These are phyloP conservation scores for Pangasius djambal DNA, from an alignment of 2,797 vertebrate genomes.

Conservation along the genomic window DNA sequence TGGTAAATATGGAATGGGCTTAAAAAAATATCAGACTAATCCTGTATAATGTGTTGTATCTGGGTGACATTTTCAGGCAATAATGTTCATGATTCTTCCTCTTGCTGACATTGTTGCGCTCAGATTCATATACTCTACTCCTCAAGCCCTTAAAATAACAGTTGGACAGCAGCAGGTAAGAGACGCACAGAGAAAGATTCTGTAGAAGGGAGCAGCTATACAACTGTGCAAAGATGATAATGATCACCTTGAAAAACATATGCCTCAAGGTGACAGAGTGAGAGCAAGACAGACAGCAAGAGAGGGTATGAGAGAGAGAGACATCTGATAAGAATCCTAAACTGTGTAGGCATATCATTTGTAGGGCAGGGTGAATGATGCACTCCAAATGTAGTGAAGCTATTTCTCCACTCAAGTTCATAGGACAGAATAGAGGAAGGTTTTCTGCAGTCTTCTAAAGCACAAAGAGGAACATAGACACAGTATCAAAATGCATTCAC, in stretches of 20 bases:
- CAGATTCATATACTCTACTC: not conserved
- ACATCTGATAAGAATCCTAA: not conserved
- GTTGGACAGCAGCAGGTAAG: not conserved
- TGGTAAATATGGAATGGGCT: not conserved
- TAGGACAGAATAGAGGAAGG: not conserved
- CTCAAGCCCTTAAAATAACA: slow-evolving; percentile 8
- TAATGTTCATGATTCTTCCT: not conserved
- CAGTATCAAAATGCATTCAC: not conserved
- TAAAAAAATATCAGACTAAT: not conserved
- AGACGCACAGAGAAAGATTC: not conserved
- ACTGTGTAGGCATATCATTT: not conserved
- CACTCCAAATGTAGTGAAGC: not conserved
- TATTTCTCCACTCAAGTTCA: not conserved
- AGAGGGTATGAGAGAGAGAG: not conserved
- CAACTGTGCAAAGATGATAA: slow-evolving; percentile 46
- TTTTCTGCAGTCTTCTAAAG: not conserved
- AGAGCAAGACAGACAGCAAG: not conserved
- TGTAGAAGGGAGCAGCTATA: slow-evolving; percentile 22
- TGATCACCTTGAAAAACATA: slow-evolving; percentile 49
- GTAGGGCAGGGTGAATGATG: not conserved
- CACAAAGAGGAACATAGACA: not conserved
- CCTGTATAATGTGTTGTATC: not conserved
- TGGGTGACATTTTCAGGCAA: not conserved
- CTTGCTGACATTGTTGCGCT: not conserved
- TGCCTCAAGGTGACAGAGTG: slow-evolving; percentile 1